Percentiles rank a stretch among this genome's conserved stretches.
phyloP scores from a whole-genome alignment of 1,140 invertebrate genomes.

The Dolichoris vasculosae region DNA sequence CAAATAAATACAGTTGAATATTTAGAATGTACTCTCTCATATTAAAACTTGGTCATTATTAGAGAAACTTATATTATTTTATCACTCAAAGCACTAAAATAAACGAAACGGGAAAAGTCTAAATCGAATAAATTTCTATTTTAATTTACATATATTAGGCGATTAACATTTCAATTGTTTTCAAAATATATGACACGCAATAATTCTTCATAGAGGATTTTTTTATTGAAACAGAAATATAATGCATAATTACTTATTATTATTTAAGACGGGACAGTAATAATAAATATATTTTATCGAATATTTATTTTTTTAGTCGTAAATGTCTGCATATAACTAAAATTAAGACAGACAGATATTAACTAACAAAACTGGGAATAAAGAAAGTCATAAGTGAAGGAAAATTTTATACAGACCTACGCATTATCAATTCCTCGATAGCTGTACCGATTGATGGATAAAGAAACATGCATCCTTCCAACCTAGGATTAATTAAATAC shows the following conservation, averaged over 20 bases:
- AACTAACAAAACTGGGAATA: background rate
- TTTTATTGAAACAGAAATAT: background rate
- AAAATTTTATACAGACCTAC: background rate
- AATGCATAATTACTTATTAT: background rate
- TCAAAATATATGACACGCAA: background rate
- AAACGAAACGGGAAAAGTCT: background rate
- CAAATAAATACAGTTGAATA: too few relatives aligned
- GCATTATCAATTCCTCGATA: background rate
- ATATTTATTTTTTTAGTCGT: background rate
- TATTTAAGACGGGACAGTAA: background rate
- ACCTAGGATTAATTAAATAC: slow-evolving; percentile 30
- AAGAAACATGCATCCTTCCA: background rate
- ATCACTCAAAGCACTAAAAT: background rate
- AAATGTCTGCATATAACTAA: background rate
- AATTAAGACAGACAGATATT: background rate
- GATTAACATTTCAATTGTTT: background rate
- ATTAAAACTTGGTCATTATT: background rate
- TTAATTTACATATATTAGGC: background rate
- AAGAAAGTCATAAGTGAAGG: background rate
- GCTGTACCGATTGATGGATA: background rate
- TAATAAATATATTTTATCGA: background rate
- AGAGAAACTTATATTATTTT: background rate
- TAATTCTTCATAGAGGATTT: background rate
- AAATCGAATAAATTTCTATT: background rate
- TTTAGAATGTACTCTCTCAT: background rate